phyloP scores from a whole-genome alignment of 2,888 invertebrate genomes.

The Xylota segnis region DNA sequence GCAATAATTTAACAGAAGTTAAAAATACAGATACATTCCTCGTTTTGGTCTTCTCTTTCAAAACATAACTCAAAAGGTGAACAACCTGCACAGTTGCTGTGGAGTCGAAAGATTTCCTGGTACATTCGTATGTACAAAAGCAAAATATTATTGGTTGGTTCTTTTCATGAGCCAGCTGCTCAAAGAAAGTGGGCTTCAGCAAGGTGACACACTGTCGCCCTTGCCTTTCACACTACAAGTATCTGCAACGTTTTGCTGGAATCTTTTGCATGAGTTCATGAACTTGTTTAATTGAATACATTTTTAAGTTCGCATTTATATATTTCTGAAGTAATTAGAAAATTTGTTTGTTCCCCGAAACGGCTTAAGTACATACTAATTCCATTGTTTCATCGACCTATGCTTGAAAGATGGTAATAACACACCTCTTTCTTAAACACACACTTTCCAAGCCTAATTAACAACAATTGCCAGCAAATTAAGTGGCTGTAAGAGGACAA shows the following conservation, averaged over 20 bases:
- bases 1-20: conserved; percentile 10
- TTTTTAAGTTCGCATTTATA: background rate
- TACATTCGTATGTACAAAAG: background rate
- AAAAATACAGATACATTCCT: background rate
- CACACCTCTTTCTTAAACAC: conserved; percentile 38
- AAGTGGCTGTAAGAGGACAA: conserved; percentile 8
- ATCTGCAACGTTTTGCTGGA: background rate
- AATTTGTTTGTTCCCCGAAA: background rate
- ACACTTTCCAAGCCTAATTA: conserved; percentile 39
- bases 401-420: conserved; percentile 1
- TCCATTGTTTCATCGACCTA: conserved; percentile 3
- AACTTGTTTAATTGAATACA: background rate
- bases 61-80: conserved; percentile 26
- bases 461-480: conserved; percentile 25
- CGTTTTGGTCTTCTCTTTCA: background rate
- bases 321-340: background rate
- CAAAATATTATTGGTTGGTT: background rate
- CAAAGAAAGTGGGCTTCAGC: background rate
- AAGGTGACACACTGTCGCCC: background rate
- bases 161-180: background rate
- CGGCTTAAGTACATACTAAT: background rate
- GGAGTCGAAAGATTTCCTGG: conserved; percentile 16
- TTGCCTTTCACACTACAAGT: too few relatives aligned
- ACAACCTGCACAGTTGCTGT: conserved; percentile 9
- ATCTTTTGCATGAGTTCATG: background rate